These are phyloP conservation scores for Jacana jacana DNA, from an alignment of 2,113 vertebrate genomes.

Conservation along the genomic window DNA sequence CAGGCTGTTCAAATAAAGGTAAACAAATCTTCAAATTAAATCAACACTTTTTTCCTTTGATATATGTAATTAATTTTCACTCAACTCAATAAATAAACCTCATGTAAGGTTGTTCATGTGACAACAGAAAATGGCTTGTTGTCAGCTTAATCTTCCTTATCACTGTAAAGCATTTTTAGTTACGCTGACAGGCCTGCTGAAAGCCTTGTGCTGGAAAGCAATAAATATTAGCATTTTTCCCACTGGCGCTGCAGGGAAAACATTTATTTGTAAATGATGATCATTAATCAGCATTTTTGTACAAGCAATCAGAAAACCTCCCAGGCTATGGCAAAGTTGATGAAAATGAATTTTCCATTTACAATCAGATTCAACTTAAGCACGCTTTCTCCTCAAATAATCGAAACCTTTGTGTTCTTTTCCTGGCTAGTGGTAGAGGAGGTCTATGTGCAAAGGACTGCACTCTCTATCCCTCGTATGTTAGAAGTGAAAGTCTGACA, in stretches of 20 bases:
- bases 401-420: background rate
- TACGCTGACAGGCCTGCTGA: slow-evolving; percentile 58
- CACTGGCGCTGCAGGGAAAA: slow-evolving; percentile 31
- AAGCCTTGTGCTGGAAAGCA: slow-evolving; percentile 56
- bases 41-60: slow-evolving; percentile 63
- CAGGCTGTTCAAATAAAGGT: slow-evolving; percentile 60
- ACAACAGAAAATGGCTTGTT: slow-evolving; percentile 63
- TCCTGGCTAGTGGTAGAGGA: background rate
- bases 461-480: background rate
- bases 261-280: slow-evolving; percentile 65
- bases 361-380: background rate
- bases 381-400: background rate
- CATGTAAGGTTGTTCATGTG: slow-evolving; percentile 61
- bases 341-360: background rate
- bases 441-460: background rate
- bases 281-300: slow-evolving; percentile 59
- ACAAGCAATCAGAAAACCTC: slow-evolving; percentile 35
- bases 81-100: slow-evolving; percentile 57
- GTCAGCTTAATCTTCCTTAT: slow-evolving; percentile 67
- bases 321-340: slow-evolving; percentile 9
- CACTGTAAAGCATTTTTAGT: slow-evolving; percentile 53
- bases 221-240: slow-evolving; percentile 63
- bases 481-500: background rate
- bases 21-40: slow-evolving; percentile 73
- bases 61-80: slow-evolving; percentile 73